phyloP scores from a whole-genome alignment of 2,797 vertebrate species.

The Alcedo quadribrachys region DNA sequence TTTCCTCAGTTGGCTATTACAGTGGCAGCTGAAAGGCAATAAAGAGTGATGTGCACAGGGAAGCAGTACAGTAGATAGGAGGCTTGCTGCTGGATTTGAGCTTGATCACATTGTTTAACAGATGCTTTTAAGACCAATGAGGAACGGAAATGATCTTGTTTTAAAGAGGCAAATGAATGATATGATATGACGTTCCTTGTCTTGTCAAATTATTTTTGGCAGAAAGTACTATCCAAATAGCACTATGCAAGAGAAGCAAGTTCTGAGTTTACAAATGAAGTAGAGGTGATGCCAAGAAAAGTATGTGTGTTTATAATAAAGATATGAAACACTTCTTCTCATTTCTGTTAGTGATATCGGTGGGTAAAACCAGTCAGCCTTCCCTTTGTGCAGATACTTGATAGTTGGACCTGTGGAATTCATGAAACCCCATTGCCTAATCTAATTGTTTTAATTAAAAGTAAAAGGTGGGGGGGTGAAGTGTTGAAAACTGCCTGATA shows the following conservation, averaged over 20 bases:
- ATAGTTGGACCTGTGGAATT: background rate
- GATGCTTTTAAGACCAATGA: background rate
- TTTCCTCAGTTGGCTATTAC: background rate
- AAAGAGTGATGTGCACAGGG: background rate
- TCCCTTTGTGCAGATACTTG: background rate
- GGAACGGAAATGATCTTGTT: background rate
- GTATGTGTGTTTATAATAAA: background rate
- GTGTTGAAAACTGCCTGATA: background rate
- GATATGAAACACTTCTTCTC: background rate
- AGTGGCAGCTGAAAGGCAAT: background rate
- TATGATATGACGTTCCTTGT: fast-evolving
- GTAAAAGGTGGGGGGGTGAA: background rate
- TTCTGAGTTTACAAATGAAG: background rate
- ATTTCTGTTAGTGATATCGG: background rate
- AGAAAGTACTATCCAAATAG: background rate
- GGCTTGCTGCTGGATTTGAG: background rate
- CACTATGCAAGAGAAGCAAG: background rate
- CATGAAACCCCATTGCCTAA: background rate
- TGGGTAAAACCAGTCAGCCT: background rate
- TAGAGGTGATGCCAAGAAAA: background rate
- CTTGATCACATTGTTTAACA: background rate
- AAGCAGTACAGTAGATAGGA: background rate
- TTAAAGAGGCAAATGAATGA: background rate
- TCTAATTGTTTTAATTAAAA: background rate
- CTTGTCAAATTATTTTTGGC: background rate